These are phyloP conservation scores for Ectemnius lituratus DNA, from an alignment of 2,888 invertebrate genomes.

Conservation along the genomic window DNA sequence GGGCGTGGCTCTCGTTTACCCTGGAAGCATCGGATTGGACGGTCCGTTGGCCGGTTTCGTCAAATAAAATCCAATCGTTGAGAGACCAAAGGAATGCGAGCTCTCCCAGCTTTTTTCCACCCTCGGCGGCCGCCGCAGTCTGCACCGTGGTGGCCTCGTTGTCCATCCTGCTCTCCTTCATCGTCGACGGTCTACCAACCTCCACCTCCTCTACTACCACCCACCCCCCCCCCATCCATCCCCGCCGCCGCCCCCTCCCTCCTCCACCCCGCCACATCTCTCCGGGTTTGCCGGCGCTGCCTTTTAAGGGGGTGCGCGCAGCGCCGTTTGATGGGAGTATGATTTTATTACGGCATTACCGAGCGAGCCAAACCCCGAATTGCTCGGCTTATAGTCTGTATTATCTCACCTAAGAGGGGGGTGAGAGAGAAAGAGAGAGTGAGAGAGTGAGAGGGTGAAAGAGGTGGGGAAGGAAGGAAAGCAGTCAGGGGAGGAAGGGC, in stretches of 20 bases:
- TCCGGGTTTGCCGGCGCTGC: slow-evolving; percentile 35
- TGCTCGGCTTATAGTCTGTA: slow-evolving; percentile 76
- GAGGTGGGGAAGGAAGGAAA: slow-evolving; percentile 34
- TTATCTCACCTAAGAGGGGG: slow-evolving; percentile 73
- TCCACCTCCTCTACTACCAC: slow-evolving; percentile 22
- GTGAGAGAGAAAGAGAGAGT: slow-evolving; percentile 41
- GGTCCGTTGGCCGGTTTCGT: slow-evolving; percentile 70
- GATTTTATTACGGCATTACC: slow-evolving; percentile 78
- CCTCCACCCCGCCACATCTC: slow-evolving; percentile 18
- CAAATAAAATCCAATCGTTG: slow-evolving; percentile 78
- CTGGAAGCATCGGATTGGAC: slow-evolving; percentile 72
- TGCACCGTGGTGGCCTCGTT: slow-evolving; percentile 23
- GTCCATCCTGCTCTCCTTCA: slow-evolving; percentile 23
- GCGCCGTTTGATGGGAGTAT: slow-evolving; percentile 76
- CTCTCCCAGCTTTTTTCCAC: slow-evolving; percentile 72
- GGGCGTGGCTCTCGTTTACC: slow-evolving; percentile 72
- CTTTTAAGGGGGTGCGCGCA: slow-evolving; percentile 67
- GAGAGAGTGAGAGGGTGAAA: slow-evolving; percentile 32
- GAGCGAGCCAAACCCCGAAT: slow-evolving; percentile 75
- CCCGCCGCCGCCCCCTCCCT: slow-evolving; percentile 13
- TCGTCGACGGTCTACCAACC: slow-evolving; percentile 21
- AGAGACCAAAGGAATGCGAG: slow-evolving; percentile 75
- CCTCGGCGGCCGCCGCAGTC: slow-evolving; percentile 43
- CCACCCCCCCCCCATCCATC: too few species aligned
- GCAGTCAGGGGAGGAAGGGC: slow-evolving; percentile 25